Base-by-base conservation (phyloP, 1,140 invertebrate species). In the Calosoma granatense region DNA sequence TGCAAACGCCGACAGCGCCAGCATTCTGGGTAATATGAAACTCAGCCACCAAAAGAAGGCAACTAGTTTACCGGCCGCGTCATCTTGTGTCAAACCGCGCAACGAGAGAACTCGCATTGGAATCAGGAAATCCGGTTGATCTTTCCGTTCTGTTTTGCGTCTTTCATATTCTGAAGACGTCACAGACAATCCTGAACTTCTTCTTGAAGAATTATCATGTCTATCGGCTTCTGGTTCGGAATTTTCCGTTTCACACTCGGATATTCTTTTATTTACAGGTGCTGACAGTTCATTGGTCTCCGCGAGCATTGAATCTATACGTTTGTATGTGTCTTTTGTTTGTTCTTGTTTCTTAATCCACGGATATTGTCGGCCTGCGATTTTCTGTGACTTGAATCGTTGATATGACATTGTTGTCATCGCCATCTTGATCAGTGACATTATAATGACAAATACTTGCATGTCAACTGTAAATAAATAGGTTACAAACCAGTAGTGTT, bases 311-410 rank as follows among this genome's bases (percentile, higher is more conserved):
- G 26, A 9, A 6, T n/a, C n/a, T n/a, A n/a, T n/a, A n/a, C n/a
- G n/a, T n/a, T n/a, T n/a, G n/a, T n/a, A n/a, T n/a, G n/a, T n/a
- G n/a, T n/a, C n/a, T n/a, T n/a, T n/a, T n/a, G n/a, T n/a, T n/a
- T n/a, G n/a, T n/a, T n/a, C n/a, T n/a, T n/a, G n/a, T 30, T 30
- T 54, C 30, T 74, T 79, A 22, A 75, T 77, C 86, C 86, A 89
- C 11, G 86, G 86, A 68, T 87, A 82, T 65, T 78, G 78, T 43
- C 80, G 76, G 2, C 85, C 85, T 59, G 81, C 81, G n/a, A 85
- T 61, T 62, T 85, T 82, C 70, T 88, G 84, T 59, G 85, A 81
- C 71, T 86, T 85, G 63, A 87, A 88, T 68, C 85, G 77, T 70
- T 87, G 82, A 64, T 86, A 88, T 17, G 77, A 75, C 9, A 82